Conservation (phyloP, 2,888 invertebrate species). For the Ceriagrion tenellum region DNA sequence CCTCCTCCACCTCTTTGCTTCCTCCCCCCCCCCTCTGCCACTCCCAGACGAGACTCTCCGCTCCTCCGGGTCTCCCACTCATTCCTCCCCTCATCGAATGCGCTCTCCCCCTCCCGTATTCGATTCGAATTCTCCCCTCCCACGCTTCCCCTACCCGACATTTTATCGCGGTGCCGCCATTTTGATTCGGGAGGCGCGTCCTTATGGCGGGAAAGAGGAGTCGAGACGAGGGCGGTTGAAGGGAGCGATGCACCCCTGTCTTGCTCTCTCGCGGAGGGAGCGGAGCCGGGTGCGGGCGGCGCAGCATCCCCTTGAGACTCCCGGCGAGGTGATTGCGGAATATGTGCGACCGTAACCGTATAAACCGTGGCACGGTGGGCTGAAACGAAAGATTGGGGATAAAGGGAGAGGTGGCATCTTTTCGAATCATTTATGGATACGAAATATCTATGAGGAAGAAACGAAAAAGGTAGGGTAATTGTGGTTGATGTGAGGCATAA, state of each 20-base stretch:
- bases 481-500: too few relatives aligned
- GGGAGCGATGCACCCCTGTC: neutral
- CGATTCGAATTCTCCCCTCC: slow-evolving; percentile 1
- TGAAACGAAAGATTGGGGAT: too few relatives aligned
- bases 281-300: neutral
- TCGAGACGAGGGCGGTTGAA: neutral
- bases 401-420: too few relatives aligned
- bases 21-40: neutral
- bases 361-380: too few relatives aligned
- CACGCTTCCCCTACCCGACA: neutral
- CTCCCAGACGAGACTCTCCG: neutral
- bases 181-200: slow-evolving; percentile 29
- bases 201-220: neutral
- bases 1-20: neutral
- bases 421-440: too few relatives aligned
- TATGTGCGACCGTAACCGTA: too few relatives aligned
- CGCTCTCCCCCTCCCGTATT: neutral
- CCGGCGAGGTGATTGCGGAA: too few relatives aligned
- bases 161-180: neutral
- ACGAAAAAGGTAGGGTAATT: too few relatives aligned
- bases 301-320: too few relatives aligned
- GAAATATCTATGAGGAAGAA: too few relatives aligned
- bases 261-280: neutral
- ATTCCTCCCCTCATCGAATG: neutral
- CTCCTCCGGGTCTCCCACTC: neutral